Percentiles rank a stretch among this genome's conserved stretches.
phyloP scores from a whole-genome alignment of 2,888 invertebrate genomes.

The Silvanus unidentatus region DNA sequence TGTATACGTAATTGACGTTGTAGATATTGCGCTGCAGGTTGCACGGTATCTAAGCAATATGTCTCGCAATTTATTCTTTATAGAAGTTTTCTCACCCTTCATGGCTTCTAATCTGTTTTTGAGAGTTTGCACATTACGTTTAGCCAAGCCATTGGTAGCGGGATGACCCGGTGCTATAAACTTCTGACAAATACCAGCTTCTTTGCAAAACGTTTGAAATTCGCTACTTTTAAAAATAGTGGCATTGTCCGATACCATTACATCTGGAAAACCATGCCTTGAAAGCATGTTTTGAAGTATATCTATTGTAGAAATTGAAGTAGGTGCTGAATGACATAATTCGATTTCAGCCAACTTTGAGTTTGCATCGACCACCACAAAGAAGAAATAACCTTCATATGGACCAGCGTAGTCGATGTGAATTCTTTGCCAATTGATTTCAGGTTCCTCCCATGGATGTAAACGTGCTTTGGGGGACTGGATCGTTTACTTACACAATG shows the following conservation, averaged over 20 bases:
- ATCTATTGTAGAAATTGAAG: neutral
- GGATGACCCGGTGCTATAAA: conserved; percentile 1
- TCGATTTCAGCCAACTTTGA: conserved; percentile 22
- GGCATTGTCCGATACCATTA: conserved; percentile 1
- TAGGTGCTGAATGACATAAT: conserved; percentile 9
- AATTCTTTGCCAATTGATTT: conserved; percentile 24
- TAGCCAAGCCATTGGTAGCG: conserved; percentile 1
- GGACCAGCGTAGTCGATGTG: conserved; percentile 33
- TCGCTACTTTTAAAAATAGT: too few relatives aligned
- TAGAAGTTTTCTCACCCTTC: neutral
- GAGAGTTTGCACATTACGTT: neutral
- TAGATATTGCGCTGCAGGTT: neutral
- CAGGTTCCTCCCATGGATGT: conserved; percentile 24
- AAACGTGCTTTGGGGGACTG: conserved; percentile 14
- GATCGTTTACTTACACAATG: conserved; percentile 12
- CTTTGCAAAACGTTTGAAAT: too few relatives aligned
- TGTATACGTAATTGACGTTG: neutral
- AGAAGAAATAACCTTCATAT: conserved; percentile 11
- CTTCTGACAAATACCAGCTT: conserved; percentile 1
- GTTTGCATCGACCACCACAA: conserved; percentile 18
- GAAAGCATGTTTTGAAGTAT: neutral
- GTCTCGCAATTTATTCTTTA: neutral
- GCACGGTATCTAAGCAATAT: neutral
- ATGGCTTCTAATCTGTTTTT: neutral
- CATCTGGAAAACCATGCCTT: conserved; percentile 1